Conservation (phyloP, 2,113 vertebrate genomes). For the Catharus bicknelli region DNA sequence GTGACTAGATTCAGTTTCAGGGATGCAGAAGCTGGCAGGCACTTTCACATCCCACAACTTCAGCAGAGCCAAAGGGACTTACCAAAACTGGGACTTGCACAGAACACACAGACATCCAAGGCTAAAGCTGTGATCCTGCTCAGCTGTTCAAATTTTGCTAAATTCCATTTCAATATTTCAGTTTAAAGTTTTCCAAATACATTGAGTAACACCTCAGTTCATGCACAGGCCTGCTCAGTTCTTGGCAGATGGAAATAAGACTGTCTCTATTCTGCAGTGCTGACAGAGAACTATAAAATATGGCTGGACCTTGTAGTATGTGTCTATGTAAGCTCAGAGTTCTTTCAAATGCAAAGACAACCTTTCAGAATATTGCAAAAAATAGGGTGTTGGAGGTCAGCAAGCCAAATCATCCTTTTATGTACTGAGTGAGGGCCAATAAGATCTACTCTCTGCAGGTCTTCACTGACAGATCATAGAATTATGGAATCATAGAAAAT, state of each 20-base stretch:
- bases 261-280: background rate
- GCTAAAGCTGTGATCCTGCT: conserved; percentile 49
- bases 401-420: background rate
- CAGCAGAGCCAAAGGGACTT: conserved; percentile 17
- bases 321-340: background rate
- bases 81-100: conserved; percentile 32
- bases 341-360: background rate
- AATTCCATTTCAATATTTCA: conserved; percentile 56
- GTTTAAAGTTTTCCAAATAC: conserved; percentile 34
- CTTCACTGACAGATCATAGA: background rate
- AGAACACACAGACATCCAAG: conserved; percentile 36
- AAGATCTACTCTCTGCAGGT: background rate
- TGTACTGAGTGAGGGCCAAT: background rate
- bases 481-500: background rate
- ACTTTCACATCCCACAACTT: conserved; percentile 35
- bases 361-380: background rate
- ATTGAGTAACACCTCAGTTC: conserved; percentile 33
- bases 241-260: background rate
- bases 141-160: conserved; percentile 52
- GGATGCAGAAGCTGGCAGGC: conserved; percentile 39
- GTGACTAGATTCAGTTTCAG: conserved; percentile 27
- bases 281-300: background rate
- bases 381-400: background rate
- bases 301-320: accelerated
- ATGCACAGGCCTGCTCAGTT: background rate